phyloP scores from a whole-genome alignment of 2,797 vertebrate species.

The Falco biarmicus region DNA sequence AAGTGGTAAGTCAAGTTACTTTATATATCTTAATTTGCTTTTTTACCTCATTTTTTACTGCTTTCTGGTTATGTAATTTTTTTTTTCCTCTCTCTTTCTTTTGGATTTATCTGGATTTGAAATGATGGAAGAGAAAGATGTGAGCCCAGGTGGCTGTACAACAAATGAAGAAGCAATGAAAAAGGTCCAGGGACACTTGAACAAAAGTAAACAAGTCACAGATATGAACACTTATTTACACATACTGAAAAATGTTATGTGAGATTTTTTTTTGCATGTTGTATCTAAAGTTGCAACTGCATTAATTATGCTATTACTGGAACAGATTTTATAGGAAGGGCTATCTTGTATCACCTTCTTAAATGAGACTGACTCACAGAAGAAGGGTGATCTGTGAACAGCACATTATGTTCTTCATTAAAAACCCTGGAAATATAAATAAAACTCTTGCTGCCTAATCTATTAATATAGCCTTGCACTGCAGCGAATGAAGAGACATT shows the following conservation, averaged over 20 bases:
- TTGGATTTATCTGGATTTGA: background rate
- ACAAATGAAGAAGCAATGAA: background rate
- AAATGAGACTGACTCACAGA: background rate
- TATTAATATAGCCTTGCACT: background rate
- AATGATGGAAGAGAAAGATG: background rate
- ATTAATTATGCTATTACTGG: background rate
- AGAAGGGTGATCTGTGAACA: background rate
- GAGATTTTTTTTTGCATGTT: background rate
- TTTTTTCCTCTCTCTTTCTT: background rate
- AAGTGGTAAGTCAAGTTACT: constrained; percentile 30
- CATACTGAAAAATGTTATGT: background rate
- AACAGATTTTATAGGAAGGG: background rate
- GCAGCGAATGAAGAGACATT: too few species aligned
- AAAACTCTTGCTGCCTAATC: background rate
- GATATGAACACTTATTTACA: background rate
- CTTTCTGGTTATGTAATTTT: background rate
- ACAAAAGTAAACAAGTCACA: background rate
- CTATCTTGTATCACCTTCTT: background rate
- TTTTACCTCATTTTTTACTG: background rate
- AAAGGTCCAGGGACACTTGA: background rate
- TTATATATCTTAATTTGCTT: background rate
- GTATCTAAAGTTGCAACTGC: background rate
- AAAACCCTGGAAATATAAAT: background rate
- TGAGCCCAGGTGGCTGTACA: background rate
- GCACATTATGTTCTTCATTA: background rate